Percentiles rank a stretch among this genome's conserved stretches.
phyloP scores from a whole-genome alignment of 2,113 vertebrate genomes.

The Ptilonorhynchus violaceus region DNA sequence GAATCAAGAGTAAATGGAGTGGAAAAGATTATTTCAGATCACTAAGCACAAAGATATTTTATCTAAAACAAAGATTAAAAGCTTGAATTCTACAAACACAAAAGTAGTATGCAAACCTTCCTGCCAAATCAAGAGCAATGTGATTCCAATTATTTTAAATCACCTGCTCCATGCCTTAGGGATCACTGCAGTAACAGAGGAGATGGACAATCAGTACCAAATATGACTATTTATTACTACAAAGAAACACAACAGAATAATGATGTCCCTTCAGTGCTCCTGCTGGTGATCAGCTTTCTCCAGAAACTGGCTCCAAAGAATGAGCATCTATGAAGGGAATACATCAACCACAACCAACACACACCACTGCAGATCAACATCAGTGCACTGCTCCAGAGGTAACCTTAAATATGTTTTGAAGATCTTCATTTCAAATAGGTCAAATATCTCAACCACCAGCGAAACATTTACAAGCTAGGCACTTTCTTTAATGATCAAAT shows the following conservation, averaged over 20 bases:
- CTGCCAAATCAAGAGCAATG: background rate
- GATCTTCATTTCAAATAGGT: background rate
- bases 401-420: background rate
- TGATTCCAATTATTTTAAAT: background rate
- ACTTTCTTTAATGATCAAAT: background rate
- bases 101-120: background rate
- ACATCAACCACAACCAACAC: accelerated
- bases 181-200: background rate
- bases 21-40: background rate
- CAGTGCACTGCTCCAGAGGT: background rate
- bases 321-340: background rate
- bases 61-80: background rate
- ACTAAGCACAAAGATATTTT: background rate
- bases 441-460: background rate
- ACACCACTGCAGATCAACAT: accelerated
- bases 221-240: background rate
- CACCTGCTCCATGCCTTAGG: background rate
- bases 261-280: background rate
- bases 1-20: background rate
- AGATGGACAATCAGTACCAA: background rate
- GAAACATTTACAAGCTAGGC: background rate
- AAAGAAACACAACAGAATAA: background rate
- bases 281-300: background rate
- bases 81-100: background rate
- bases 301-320: background rate